These are phyloP conservation scores for Protonemura montana DNA, from an alignment of 2,888 invertebrate genomes.

Conservation along the genomic window DNA sequence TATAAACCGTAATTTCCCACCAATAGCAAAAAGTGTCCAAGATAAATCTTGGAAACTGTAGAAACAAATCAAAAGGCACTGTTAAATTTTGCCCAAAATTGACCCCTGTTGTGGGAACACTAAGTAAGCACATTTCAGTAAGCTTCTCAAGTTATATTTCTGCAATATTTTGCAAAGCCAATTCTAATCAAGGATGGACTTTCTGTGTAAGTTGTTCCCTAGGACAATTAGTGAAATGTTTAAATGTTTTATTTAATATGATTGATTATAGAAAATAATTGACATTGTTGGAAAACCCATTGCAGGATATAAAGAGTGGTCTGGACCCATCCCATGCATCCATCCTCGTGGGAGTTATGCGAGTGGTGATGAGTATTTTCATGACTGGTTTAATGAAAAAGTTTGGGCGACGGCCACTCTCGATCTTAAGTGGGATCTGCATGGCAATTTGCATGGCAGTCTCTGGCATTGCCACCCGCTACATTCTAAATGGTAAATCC, in stretches of 20 bases:
- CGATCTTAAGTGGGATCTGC: constrained; percentile 63
- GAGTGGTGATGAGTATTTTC: constrained; percentile 66
- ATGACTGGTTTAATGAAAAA: constrained; percentile 65
- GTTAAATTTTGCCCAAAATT: no score
- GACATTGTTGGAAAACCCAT: constrained; percentile 41
- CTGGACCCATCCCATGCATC: constrained; percentile 65
- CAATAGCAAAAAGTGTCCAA: no score
- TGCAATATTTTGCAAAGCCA: no score
- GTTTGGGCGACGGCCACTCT: constrained; percentile 63
- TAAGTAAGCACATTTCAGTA: no score
- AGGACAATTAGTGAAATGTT: no score
- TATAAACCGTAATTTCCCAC: no score
- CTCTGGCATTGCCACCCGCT: constrained; percentile 65
- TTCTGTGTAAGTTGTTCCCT: no score
- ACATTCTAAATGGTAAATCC: constrained; percentile 56
- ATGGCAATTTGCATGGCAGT: constrained; percentile 66
- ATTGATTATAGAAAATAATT: constrained; percentile 34
- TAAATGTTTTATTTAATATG: constrained; percentile 14
- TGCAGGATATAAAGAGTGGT: constrained; percentile 62
- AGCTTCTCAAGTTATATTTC: no score
- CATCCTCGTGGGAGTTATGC: constrained; percentile 65
- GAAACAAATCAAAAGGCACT: no score
- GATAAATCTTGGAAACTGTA: no score
- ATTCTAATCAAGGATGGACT: no score
- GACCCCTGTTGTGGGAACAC: no score